Base-by-base conservation (phyloP, 1,140 invertebrate genomes). In the Zaprionus davidi region DNA sequence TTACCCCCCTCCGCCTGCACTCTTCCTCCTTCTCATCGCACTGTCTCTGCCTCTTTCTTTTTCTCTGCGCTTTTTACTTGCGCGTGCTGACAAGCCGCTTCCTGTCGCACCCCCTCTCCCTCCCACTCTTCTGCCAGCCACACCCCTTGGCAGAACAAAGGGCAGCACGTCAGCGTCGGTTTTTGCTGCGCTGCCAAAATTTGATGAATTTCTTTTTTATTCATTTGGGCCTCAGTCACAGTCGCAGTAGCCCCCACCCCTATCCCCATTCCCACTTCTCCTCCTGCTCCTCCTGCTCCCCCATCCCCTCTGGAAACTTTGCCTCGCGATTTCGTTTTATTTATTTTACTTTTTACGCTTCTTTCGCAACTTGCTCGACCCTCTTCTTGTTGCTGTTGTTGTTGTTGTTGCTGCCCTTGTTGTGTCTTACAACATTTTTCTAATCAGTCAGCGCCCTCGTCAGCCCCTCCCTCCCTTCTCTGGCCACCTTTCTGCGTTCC, bases 121-220 rank as follows among this genome's bases (percentile, higher is more conserved):
- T 24, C n/a, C 56, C 1, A 13, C 3, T 2, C n/a, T 38, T 1
- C 28, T 11, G 46, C 31, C 22, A 34, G 6, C 53, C 22, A 24
- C 57, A 49, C 3, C 36, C 49, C 55, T 49, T 38, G 44, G 56
- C 60, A 71, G 17, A 64, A 76, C 69, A 72, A 76, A 76, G 53
- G 69, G 68, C 53, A 59, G 68, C 49, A 58, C 36, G 41, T 36
- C 60, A 51, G 60, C 71, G 20, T 69, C 58, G 67, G 20, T 71
- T 82, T 80, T 81, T 81, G 71, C 75, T 78, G 65, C 81, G 74
- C 82, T 85, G 71, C 80, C 84, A 74, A 87, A 87, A 81, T 87
- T 87, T 87, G 83, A 87, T 87, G 83, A 87, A 87, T 87, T 87
- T 82, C 80, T 83, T 87, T 87, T 87, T 87, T 87, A 87, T 81